Base-by-base conservation (phyloP, 2,113 vertebrate genomes). In the Rana temporaria region DNA sequence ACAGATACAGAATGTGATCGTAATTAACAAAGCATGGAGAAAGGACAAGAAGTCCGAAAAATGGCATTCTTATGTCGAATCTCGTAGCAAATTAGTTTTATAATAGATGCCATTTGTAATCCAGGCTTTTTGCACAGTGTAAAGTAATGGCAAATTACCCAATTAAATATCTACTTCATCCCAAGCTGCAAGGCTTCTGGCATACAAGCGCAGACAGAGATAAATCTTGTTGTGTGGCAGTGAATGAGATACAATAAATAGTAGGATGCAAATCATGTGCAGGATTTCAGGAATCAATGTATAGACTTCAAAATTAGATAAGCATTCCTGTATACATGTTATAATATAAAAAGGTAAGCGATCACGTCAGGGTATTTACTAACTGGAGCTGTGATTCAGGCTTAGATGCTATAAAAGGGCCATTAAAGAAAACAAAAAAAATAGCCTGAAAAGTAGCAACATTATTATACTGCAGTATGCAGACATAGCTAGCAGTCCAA, bases 51-150 rank as follows among this genome's bases (percentile, higher is more conserved):
- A 9, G 17, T 34, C 17, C 9, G n/a, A 62, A 34, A 20, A 62
- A 62, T 20, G 42, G 70, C 22, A 53, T 5, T 22, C 20, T 34
- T 62, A 34, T 62, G 57, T 75, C 9, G 30, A 60, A 62, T 60
- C 48, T 62, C 57, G 38, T 38, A 22, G 72, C 71, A 75, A 75
- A 75, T 75, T 60, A 38, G 32, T 14, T 75, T 75, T 62, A 38
- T 75, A 75, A 75, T 75, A 75, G 56, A 75, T 62, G 72, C 72
- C 57, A 75, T 75, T 75, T 75, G 72, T 62, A 75, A 62, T 60
- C 19, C 65, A 19, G n/a, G 34, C 30, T 67, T 67, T 66, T 15
- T 62, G 30, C 56, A 38, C 26, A 20, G 19, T 62, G 30, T n/a
- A 42, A 62, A 60, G 56, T 34, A 62, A 62, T 75, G 57, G 72